These are phyloP conservation scores for Hirtodrosophila trivittata DNA, from an alignment of 2,888 invertebrate species.

Conservation along the genomic window DNA sequence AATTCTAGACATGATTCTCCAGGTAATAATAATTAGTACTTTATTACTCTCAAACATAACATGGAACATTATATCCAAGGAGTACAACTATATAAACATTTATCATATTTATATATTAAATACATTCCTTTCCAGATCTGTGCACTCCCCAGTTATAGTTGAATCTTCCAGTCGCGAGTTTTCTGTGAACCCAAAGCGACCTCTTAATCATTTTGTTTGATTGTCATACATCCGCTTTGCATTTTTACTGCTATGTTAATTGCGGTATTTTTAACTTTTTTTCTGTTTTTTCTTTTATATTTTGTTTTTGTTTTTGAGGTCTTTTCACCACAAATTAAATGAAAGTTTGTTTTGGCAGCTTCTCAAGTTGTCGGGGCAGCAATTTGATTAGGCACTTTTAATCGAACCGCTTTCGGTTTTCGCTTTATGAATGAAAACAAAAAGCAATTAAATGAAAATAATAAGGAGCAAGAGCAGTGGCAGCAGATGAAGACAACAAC, in stretches of 20 bases:
- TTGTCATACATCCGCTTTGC: constrained; percentile 47
- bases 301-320: constrained; percentile 39
- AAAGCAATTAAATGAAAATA: constrained; percentile 65
- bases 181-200: too few relatives aligned
- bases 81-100: too few relatives aligned
- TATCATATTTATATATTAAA: too few relatives aligned
- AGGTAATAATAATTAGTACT: too few relatives aligned
- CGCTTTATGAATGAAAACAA: constrained; percentile 56
- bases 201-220: constrained; percentile 11
- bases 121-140: too few relatives aligned
- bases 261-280: constrained; percentile 29
- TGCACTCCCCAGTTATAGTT: too few relatives aligned
- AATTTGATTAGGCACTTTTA: constrained; percentile 42
- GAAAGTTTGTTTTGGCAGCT: constrained; percentile 64
- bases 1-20: too few relatives aligned
- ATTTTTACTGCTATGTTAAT: constrained; percentile 41
- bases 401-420: constrained; percentile 48
- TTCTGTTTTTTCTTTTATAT: constrained; percentile 29
- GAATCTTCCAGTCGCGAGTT: too few relatives aligned
- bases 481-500: constrained; percentile 14
- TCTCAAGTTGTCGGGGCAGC: constrained; percentile 39
- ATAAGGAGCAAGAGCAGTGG: constrained; percentile 27
- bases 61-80: too few relatives aligned
- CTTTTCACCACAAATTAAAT: constrained; percentile 62
- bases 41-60: too few relatives aligned